Percentiles rank a stretch among this genome's conserved stretches.
phyloP scores from a whole-genome alignment of 2,797 vertebrate genomes.

The Babyrousa celebensis region DNA sequence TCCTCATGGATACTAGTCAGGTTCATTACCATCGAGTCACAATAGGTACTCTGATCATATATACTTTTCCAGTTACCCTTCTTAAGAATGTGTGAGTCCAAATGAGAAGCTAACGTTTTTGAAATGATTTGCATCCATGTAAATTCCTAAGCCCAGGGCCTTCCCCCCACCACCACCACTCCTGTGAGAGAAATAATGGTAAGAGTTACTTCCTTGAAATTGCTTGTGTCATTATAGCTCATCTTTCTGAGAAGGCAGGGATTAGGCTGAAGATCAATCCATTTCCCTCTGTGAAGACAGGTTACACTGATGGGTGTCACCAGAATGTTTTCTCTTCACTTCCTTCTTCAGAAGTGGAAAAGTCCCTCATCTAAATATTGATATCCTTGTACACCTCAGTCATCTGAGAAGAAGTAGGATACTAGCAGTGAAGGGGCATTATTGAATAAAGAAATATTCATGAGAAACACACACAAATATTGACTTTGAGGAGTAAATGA shows the following conservation, averaged over 20 bases:
- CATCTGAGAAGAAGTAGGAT: not conserved
- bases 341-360: not conserved
- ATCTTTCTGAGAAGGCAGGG: not conserved
- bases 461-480: conserved; percentile 5
- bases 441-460: not conserved
- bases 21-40: too few relatives aligned
- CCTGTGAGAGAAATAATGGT: not conserved
- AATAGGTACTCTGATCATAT: too few relatives aligned
- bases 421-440: not conserved
- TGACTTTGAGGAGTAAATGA: not conserved
- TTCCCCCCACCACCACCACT: too few relatives aligned
- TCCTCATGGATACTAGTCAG: too few relatives aligned
- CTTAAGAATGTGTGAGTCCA: not conserved
- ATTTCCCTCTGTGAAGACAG: not conserved
- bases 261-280: not conserved
- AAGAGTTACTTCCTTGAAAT: not conserved
- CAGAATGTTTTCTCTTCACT: not conserved
- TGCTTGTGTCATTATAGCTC: not conserved
- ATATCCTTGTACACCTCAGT: not conserved
- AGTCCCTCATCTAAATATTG: conserved; percentile 15
- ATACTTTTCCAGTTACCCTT: not conserved
- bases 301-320: not conserved
- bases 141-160: not conserved
- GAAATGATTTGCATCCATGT: not conserved
- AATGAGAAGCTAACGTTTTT: not conserved